phyloP scores from a whole-genome alignment of 2,113 vertebrate species.

The Pao palembangensis region DNA sequence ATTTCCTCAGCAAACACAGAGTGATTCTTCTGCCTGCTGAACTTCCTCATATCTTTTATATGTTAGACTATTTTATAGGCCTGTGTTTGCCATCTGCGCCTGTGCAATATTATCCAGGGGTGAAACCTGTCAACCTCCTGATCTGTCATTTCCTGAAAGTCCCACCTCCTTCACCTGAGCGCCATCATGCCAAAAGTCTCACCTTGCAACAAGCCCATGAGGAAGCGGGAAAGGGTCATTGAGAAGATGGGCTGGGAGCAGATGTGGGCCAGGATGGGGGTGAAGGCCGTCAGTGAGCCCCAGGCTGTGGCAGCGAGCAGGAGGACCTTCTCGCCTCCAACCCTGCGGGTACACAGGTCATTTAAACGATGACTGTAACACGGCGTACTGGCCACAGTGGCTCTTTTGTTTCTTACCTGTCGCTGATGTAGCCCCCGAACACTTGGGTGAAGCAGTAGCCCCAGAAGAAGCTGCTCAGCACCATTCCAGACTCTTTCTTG shows the following conservation, averaged over 20 bases:
- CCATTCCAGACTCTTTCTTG: conserved; percentile 87
- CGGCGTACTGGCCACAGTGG: not conserved
- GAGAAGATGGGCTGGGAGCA: conserved; percentile 83
- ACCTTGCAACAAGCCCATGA: conserved; percentile 95
- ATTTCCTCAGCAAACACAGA: too few species aligned
- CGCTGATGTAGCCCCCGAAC: conserved; percentile 89
- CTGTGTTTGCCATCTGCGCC: too few species aligned
- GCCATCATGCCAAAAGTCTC: conserved; percentile 38
- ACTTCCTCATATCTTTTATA: too few species aligned
- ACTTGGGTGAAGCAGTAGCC: conserved; percentile 96
- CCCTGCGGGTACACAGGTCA: conserved; percentile 63
- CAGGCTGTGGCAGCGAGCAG: conserved; percentile 87
- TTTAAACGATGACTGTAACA: not conserved
- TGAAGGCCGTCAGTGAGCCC: conserved; percentile 86
- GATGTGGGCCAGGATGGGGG: conserved; percentile 80
- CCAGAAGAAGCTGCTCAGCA: conserved; percentile 98
- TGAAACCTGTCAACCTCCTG: too few species aligned
- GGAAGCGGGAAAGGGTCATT: conserved; percentile 85
- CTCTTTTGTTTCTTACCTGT: conserved; percentile 71
- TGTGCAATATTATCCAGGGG: too few species aligned
- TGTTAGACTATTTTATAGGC: too few species aligned
- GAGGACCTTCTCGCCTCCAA: conserved; percentile 93
- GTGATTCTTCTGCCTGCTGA: too few species aligned
- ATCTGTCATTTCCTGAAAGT: too few species aligned
- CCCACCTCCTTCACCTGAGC: too few species aligned